These are phyloP conservation scores for Mesocentrotus franciscanus DNA, from an alignment of 53 echinoderm and acorn worm species.

Conservation along the genomic window DNA sequence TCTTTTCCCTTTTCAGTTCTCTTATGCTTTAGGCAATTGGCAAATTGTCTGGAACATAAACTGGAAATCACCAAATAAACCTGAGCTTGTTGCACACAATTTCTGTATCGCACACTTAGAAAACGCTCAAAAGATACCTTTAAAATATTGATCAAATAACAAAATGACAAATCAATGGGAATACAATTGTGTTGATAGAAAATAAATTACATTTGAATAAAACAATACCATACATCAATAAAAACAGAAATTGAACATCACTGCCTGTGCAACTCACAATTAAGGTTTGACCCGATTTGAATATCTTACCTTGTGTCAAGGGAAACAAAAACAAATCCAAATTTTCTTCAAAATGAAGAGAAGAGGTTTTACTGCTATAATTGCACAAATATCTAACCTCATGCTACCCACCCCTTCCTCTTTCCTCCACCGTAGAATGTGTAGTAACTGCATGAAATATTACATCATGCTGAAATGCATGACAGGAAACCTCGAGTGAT, in stretches of 20 bases:
- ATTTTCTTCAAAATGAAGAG: not conserved
- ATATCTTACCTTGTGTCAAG: not conserved
- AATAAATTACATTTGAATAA: not conserved
- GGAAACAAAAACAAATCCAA: not conserved
- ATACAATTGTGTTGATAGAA: not conserved
- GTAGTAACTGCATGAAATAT: not conserved
- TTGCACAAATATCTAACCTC: not conserved
- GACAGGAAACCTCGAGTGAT: not conserved
- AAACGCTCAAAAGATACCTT: not conserved
- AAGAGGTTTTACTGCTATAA: not conserved
- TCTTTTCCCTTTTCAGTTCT: not conserved
- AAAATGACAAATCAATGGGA: too few relatives aligned
- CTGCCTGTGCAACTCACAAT: too few relatives aligned
- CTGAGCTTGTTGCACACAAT: not conserved
- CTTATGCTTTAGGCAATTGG: not conserved
- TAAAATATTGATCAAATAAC: too few relatives aligned
- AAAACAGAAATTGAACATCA: too few relatives aligned
- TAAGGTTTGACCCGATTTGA: too few relatives aligned
- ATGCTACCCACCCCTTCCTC: not conserved
- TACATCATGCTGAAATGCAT: conserved; percentile 29
- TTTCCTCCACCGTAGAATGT: not conserved
- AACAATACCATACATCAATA: not conserved
- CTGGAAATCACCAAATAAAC: not conserved
- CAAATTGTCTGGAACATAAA: not conserved
- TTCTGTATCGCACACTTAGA: not conserved